Evolutionary conservation across 2,888 invertebrate species (phyloP), one percentile per base, ranked within the genome.

Genomic region (Pyrgus malvae): DNA sequence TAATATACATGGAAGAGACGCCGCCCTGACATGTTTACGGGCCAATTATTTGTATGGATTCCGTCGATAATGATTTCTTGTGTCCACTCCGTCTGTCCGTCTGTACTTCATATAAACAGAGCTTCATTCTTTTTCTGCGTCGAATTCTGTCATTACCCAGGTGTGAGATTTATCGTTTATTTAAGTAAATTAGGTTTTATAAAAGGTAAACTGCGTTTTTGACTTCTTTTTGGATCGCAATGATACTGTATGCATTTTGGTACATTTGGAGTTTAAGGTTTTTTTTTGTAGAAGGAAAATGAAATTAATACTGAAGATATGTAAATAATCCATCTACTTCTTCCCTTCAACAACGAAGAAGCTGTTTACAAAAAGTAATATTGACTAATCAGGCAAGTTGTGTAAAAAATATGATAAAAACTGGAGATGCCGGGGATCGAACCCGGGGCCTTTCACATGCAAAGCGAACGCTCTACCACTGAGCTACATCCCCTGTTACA

Each of bases 391-490:
- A n/a, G n/a, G n/a, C n/a, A n/a, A n/a, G n/a, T n/a, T n/a, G n/a
- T n/a, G n/a, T n/a, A n/a, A n/a, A n/a, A n/a, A n/a, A n/a, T n/a
- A n/a, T n/a, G n/a, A n/a, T n/a, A 74, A 77, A 75, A 67, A 2
- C 68, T 78, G 95, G 95, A 94, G 95, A 95, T 96, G 95, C 96
- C 95, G 96, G 96, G 97, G 96, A 96, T 97, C 95, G 97, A 97
- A 97, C 97, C 96, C 97, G 95, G 96, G 97, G 95, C 97, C 96
- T 97, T 96, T 96, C 96, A 96, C 97, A 97, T 97, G 97, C 97
- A 96, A 97, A 97, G 97, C 97, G 96, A 97, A 96, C 96, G 97
- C 97, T 97, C 97, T 97, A 97, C 97, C 97, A 96, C 96, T 97
- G 97, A 97, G 97, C 97, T 97, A 97, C 96, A 96, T 96, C 97